Conservation (phyloP, 2,888 invertebrate genomes). For the Brachynemurus nebulosus region DNA sequence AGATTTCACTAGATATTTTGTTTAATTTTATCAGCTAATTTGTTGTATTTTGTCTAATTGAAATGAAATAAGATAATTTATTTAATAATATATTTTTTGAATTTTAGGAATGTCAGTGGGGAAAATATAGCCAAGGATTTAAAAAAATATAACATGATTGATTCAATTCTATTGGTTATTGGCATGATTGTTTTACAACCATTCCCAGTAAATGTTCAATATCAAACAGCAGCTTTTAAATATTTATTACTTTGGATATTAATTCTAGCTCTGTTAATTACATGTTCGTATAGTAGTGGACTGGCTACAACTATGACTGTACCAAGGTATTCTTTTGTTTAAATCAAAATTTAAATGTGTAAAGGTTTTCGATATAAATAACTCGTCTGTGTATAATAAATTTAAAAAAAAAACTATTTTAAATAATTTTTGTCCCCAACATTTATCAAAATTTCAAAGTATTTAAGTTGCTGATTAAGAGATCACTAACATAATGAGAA, state of each 20-base stretch:
- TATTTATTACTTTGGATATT: constrained; percentile 34
- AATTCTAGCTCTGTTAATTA: constrained; percentile 38
- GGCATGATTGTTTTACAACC: constrained; percentile 5
- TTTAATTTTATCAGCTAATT: background rate
- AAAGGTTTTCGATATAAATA: background rate
- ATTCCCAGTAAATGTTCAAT: background rate
- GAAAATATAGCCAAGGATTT: background rate
- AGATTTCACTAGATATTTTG: background rate
- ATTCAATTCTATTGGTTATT: background rate
- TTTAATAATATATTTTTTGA: background rate
- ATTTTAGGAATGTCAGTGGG: background rate
- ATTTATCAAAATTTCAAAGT: too few species aligned
- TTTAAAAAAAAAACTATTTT: too few species aligned
- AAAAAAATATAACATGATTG: background rate
- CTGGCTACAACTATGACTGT: constrained; percentile 44
- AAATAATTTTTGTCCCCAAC: too few species aligned
- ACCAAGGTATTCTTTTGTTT: constrained; percentile 29
- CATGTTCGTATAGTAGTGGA: constrained; percentile 44
- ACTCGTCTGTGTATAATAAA: too few species aligned
- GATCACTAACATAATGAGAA: too few species aligned
- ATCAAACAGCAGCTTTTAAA: background rate
- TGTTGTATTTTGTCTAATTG: background rate
- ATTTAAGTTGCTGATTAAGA: too few species aligned
- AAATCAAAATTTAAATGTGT: background rate
- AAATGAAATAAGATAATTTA: too few species aligned